These are phyloP conservation scores for Acholoe squamosa DNA, from an alignment of 2,888 invertebrate species.

Conservation along the genomic window DNA sequence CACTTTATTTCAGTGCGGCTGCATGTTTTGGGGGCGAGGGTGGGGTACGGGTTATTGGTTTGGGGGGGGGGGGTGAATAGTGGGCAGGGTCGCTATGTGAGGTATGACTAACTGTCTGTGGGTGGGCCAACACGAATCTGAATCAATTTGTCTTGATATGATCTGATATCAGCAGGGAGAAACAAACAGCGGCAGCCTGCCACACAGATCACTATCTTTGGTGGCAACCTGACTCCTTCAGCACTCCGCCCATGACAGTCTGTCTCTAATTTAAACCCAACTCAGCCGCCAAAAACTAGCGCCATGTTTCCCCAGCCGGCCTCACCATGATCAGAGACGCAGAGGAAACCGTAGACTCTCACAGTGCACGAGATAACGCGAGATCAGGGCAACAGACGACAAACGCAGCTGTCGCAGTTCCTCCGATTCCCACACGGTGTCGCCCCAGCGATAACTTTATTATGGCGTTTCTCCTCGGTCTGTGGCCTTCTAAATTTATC, in stretches of 20 bases:
- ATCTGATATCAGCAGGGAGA: constrained; percentile 46
- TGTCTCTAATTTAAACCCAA: constrained; percentile 41
- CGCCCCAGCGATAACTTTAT: constrained; percentile 53
- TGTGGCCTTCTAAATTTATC: not conserved
- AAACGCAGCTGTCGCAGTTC: constrained; percentile 51
- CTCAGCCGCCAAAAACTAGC: not conserved
- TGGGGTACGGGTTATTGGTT: not conserved
- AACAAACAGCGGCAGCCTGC: constrained; percentile 35
- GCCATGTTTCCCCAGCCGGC: not conserved
- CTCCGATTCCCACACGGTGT: constrained; percentile 46
- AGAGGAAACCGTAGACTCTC: constrained; percentile 37
- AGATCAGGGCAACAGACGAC: constrained; percentile 41
- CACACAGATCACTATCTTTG: constrained; percentile 21
- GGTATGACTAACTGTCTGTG: constrained; percentile 47
- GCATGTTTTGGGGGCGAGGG: too few species aligned
- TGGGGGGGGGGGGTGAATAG: not conserved
- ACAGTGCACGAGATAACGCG: constrained; percentile 11
- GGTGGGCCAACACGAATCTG: constrained; percentile 50
- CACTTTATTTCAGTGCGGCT: too few species aligned
- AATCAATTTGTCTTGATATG: constrained; percentile 63
- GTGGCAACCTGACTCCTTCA: constrained; percentile 11
- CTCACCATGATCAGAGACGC: constrained; percentile 30
- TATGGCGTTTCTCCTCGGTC: not conserved
- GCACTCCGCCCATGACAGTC: not conserved
- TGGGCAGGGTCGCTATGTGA: constrained; percentile 38